These are phyloP conservation scores for Pseudomyrmex gracilis DNA, from an alignment of 1,140 invertebrate species.

Conservation along the genomic window DNA sequence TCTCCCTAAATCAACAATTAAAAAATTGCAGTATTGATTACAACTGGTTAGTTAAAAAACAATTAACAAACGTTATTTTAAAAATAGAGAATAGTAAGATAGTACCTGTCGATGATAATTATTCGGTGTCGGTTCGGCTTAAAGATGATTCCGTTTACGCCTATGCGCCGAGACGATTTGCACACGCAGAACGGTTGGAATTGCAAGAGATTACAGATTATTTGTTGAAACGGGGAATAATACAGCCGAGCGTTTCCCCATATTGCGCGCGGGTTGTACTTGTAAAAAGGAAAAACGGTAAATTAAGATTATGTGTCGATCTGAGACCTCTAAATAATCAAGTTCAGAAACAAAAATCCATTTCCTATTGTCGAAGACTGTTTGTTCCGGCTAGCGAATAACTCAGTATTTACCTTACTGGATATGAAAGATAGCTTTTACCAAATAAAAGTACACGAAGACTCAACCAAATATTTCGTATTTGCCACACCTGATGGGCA, in stretches of 20 bases:
- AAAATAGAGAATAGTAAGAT: neutral
- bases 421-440: neutral
- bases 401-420: neutral
- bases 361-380: conserved; percentile 20
- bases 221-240: no score
- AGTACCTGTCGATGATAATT: neutral
- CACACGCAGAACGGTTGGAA: no score
- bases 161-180: no score
- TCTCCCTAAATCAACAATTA: neutral
- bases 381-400: neutral
- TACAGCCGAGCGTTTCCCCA: no score
- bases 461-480: neutral
- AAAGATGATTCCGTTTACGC: neutral
- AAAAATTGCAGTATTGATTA: neutral
- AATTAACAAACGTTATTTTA: neutral
- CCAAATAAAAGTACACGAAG: neutral
- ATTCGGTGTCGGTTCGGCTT: neutral
- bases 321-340: no score
- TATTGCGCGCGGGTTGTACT: no score
- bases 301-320: no score
- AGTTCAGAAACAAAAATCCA: neutral
- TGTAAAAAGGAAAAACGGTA: no score
- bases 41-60: neutral
- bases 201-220: no score
- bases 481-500: neutral